Base-by-base conservation (phyloP, 2,888 invertebrate species). In the Trachelus iudaicus region DNA sequence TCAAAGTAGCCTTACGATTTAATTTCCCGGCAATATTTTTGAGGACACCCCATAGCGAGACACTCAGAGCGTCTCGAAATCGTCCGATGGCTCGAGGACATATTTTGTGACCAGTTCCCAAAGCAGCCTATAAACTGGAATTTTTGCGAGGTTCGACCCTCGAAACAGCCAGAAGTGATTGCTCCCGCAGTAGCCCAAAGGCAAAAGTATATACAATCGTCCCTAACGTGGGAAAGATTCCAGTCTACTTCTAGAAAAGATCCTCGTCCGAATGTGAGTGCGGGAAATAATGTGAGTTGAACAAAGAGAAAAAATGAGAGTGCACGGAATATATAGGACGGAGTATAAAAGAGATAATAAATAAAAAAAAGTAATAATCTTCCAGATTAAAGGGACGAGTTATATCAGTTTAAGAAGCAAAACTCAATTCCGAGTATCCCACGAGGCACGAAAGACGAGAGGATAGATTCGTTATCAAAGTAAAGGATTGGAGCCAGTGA, bases 361-460 rank as follows among this genome's bases (percentile, higher is more conserved):
- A 69, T 56, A 34, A 34, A 37, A 34, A 34, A 56, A 75, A 73
- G 69, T 40, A 73, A 78, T 73, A 69, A 37, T 76, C 69, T 35
- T 76, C 23, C 73, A 37, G 73, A 73, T 76, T 78, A 73, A 78
- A 73, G 73, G 73, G 23, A 69, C 11, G 33, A 73, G 69, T 34
- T 34, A 31, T 4, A 23, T 56, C 56, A 30, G 69, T 73, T 30
- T 37, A 30, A 73, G 77, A 75, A 75, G 37, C 35, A 23, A 56
- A 56, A 15, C 23, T 56, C 9, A 23, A 56, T 56, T 56, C 56
- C 56, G 23, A 56, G 23, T 15, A 6, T 56, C 23, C 56, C 23
- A 13, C 15, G 40, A 40, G 13, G 13, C 1, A 15, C 40, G 40
- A 13, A 40, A 0, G 15, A 40, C 40, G 15, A 40, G 40, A 40